Evolutionary conservation across 2,797 vertebrate species (phyloP), one percentile per base, ranked within the genome.

Genomic region (Phyllotis vaccarum): DNA sequence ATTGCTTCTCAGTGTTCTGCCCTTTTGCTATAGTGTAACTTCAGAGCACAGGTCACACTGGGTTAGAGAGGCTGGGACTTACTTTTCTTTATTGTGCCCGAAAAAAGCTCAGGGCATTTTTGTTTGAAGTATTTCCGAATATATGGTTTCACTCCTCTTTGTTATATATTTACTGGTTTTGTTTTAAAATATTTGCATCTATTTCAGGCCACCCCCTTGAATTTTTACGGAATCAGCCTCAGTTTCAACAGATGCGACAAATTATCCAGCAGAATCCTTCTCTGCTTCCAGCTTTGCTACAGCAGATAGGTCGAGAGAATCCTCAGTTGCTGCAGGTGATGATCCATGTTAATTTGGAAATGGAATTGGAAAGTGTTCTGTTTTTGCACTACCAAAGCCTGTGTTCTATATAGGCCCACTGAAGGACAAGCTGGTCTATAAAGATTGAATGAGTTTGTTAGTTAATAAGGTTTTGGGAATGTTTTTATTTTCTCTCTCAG

Each of bases 251-350:
- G 97, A 99, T 99, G 99, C 99, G 99, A 97, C 99, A 99, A 98
- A 99, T 99, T 98, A 99, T 99, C 98, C 99, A 99, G 97, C 99
- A 99, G 98, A 99, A 99, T 94, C 99, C 99, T 24, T 99, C 99
- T 82, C 98, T 99, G 96, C 98, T 99, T 93, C 99, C 99, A 1
- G 99, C 99, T 27, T 98, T 99, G 97, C 98, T 99, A 97, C 99
- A 99, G 97, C 99, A 99, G 97, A 99, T 99, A 78, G 99, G 99
- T 96, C 98, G 99, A 95, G 99, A 99, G 98, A 99, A 99, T 97
- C 99, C 99, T 0, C 99, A 99, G 6, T 98, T 99, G 94, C 97
- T 99, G 92, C 99, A 99, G 99, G 99, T 99, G 96, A 97, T 86
- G 95, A 96, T 76, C 11, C 74, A 34, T 46, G 49, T 46, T 95